Percentiles rank a stretch among this genome's conserved stretches.
These are phyloP conservation scores for Zeuzera pyrina DNA, from an alignment of 2,888 invertebrate species.

Conservation along the genomic window DNA sequence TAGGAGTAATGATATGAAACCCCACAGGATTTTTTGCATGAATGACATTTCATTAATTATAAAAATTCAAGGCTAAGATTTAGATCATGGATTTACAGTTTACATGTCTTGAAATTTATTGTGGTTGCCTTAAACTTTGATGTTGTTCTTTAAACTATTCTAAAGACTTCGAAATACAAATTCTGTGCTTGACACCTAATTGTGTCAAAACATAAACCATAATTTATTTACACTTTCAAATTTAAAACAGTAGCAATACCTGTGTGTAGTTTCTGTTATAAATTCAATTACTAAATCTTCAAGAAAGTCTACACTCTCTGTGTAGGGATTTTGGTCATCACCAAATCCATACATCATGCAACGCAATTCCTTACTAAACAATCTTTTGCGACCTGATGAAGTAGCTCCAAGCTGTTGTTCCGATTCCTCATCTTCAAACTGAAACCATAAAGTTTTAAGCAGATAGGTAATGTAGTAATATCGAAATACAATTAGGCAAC, in stretches of 20 bases:
- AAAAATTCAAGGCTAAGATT: no score
- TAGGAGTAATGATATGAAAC: no score
- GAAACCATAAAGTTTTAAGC: background rate
- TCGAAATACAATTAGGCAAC: slow-evolving; percentile 2
- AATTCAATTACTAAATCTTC: slow-evolving; percentile 99
- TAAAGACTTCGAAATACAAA: no score
- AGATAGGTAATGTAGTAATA: slow-evolving; percentile 3
- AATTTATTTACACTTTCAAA: no score
- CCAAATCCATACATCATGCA: slow-evolving; percentile 99
- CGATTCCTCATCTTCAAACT: slow-evolving; percentile 76
- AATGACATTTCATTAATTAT: no score
- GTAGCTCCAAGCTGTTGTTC: slow-evolving; percentile 79
- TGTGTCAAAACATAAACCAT: no score
- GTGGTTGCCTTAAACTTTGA: no score
- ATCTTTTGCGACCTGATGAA: slow-evolving; percentile 82
- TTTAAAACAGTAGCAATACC: slow-evolving; percentile 56
- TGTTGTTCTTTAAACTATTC: no score
- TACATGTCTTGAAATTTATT: no score
- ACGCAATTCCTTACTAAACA: slow-evolving; percentile 93
- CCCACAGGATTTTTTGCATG: no score
- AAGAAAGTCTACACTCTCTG: slow-evolving; percentile 97
- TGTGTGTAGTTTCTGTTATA: slow-evolving; percentile 93
- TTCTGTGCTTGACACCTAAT: no score
- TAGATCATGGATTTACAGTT: no score
- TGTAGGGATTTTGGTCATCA: slow-evolving; percentile 99